phyloP scores from a whole-genome alignment of 1,140 invertebrate genomes.

The Spodoptera litura region DNA sequence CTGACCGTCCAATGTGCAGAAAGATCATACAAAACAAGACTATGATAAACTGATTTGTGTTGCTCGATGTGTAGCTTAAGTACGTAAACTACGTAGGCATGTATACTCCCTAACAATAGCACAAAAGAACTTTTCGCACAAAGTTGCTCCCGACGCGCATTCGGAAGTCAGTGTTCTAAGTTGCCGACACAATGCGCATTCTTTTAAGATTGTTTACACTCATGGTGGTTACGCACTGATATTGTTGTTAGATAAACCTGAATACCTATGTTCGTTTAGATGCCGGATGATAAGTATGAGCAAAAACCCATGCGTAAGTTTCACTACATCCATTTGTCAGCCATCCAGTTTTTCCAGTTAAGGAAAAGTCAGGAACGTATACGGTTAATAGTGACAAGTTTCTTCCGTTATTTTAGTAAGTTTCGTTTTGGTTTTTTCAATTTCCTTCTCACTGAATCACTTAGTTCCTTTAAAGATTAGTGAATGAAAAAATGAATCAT shows the following conservation, averaged over 20 bases:
- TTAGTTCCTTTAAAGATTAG: background rate
- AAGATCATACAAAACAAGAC: no score
- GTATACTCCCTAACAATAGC: constrained; percentile 17
- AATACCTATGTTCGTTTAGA: constrained; percentile 1
- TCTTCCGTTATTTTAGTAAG: background rate
- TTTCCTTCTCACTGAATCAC: constrained; percentile 11
- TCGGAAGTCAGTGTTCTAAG: constrained; percentile 45
- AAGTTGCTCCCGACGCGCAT: constrained; percentile 32
- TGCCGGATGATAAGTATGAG: constrained; percentile 6
- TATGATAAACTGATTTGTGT: no score
- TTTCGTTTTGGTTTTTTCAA: background rate
- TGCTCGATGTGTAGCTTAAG: no score
- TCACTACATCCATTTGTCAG: constrained; percentile 4
- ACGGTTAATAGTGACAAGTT: constrained; percentile 2
- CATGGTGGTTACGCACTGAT: constrained; percentile 15
- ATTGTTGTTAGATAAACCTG: constrained; percentile 27
- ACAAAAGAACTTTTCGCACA: constrained; percentile 41
- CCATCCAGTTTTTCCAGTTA: background rate
- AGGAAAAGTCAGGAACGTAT: constrained; percentile 17
- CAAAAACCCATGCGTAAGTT: constrained; percentile 6
- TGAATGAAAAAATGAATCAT: background rate
- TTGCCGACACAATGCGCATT: constrained; percentile 67
- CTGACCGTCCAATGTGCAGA: no score
- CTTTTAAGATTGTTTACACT: constrained; percentile 31
- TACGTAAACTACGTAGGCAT: background rate